These are phyloP conservation scores for Drosophila kurseongensis DNA, from an alignment of 1,140 invertebrate species.

Conservation along the genomic window DNA sequence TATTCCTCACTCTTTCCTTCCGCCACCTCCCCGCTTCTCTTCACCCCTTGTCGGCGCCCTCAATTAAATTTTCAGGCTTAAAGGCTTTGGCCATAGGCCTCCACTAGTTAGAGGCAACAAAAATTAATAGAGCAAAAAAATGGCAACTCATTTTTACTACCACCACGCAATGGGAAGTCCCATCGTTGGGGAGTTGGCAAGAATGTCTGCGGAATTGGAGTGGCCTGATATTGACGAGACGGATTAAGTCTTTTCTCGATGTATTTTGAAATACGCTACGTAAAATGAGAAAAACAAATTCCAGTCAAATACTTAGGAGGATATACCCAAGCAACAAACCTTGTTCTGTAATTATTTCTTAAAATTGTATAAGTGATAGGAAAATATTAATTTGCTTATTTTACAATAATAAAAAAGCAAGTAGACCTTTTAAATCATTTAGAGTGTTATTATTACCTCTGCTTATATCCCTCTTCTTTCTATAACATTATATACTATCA, in stretches of 20 bases:
- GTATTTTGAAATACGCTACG: background rate
- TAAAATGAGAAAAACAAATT: background rate
- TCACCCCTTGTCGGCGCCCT: constrained; percentile 9
- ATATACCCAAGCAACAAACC: too few relatives aligned
- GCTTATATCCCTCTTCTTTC: too few relatives aligned
- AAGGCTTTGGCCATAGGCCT: constrained; percentile 42
- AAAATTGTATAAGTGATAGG: too few relatives aligned
- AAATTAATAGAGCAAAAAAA: constrained; percentile 79
- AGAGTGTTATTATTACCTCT: too few relatives aligned
- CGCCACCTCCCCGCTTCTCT: constrained; percentile 19
- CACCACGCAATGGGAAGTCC: constrained; percentile 22
- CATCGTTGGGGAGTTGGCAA: background rate
- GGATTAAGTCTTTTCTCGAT: background rate
- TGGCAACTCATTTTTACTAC: constrained; percentile 66
- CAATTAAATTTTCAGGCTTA: constrained; percentile 75
- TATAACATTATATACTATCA: too few relatives aligned
- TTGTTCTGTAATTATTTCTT: too few relatives aligned
- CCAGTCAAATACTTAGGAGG: too few relatives aligned
- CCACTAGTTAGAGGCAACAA: constrained; percentile 57
- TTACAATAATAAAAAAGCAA: too few relatives aligned
- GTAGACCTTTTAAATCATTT: too few relatives aligned
- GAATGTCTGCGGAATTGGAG: background rate
- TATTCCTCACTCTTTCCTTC: constrained; percentile 32
- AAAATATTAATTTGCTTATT: too few relatives aligned
- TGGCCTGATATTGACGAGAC: background rate